Percentiles rank a stretch among this genome's conserved stretches.
Conservation (phyloP, 2,888 invertebrate genomes). For the Mimumesa dahlbomi region DNA sequence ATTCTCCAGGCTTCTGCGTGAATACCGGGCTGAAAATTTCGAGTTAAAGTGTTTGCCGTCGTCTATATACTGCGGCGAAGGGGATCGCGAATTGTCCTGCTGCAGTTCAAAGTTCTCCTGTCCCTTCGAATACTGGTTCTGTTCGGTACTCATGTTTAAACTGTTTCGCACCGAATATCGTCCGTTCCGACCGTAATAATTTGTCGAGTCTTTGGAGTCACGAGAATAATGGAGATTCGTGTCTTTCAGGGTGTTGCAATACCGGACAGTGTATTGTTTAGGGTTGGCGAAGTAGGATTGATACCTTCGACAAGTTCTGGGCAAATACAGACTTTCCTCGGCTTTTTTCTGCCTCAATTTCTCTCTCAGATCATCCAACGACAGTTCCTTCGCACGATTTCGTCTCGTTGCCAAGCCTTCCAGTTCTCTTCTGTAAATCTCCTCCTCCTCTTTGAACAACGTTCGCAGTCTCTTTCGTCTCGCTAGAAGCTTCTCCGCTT, state of each 20-base stretch:
- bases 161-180: background rate
- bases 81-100: no score
- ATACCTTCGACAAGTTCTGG: constrained; percentile 62
- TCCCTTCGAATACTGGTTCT: background rate
- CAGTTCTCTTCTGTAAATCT: constrained; percentile 62
- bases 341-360: constrained; percentile 67
- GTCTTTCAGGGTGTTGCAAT: constrained; percentile 13
- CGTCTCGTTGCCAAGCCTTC: constrained; percentile 43
- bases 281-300: constrained; percentile 52
- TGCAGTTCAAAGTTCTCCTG: background rate
- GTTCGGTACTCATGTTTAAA: constrained; percentile 17
- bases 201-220: constrained; percentile 31
- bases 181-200: constrained; percentile 3
- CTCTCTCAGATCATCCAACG: constrained; percentile 64
- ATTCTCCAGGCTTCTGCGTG: constrained; percentile 65
- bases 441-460: constrained; percentile 69
- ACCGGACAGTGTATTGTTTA: background rate
- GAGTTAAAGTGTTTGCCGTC: constrained; percentile 16
- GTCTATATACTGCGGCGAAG: no score
- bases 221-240: constrained; percentile 23
- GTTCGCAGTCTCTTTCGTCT: constrained; percentile 66
- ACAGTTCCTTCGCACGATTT: constrained; percentile 36
- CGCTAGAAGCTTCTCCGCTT: constrained; percentile 61
- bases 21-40: constrained; percentile 58
- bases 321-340: constrained; percentile 71